Conservation (phyloP, 2,888 invertebrate genomes). For the Drosophila setosimentum region DNA sequence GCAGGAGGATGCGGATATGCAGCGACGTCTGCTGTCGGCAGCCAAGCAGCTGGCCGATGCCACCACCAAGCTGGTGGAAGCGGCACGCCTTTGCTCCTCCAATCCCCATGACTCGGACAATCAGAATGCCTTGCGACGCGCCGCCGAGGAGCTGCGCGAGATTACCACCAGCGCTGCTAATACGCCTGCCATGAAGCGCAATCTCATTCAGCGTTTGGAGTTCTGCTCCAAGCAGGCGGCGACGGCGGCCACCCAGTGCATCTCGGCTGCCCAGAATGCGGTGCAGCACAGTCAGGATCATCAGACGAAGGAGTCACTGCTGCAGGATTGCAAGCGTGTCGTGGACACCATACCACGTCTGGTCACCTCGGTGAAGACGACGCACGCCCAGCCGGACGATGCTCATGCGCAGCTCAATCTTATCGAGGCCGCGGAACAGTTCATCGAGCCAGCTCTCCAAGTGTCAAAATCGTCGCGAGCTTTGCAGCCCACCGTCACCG, state of each 20-base stretch:
- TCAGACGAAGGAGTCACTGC: conserved; percentile 89
- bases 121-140: conserved; percentile 93
- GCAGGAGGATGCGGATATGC: conserved; percentile 94
- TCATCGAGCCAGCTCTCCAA: conserved; percentile 90
- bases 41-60: conserved; percentile 98
- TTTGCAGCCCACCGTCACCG: conserved; percentile 92
- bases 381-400: conserved; percentile 89
- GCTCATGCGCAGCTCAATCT: conserved; percentile 92
- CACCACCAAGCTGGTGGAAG: conserved; percentile 98
- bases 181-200: conserved; percentile 90
- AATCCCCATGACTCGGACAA: conserved; percentile 93
- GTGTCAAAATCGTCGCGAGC: conserved; percentile 92
- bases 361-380: conserved; percentile 91
- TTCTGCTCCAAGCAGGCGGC: conserved; percentile 94
- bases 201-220: conserved; percentile 89
- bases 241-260: conserved; percentile 95
- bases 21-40: conserved; percentile 95
- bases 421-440: conserved; percentile 93
- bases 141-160: conserved; percentile 96
- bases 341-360: conserved; percentile 92
- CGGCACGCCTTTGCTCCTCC: conserved; percentile 96
- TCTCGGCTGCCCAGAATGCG: conserved; percentile 94
- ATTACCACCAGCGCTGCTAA: conserved; percentile 95
- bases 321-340: conserved; percentile 90
- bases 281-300: conserved; percentile 88